Evolutionary conservation across 2,113 vertebrate species (phyloP), one percentile per base, ranked within the genome.

Genomic region (Beaufortia kweichowensis): DNA sequence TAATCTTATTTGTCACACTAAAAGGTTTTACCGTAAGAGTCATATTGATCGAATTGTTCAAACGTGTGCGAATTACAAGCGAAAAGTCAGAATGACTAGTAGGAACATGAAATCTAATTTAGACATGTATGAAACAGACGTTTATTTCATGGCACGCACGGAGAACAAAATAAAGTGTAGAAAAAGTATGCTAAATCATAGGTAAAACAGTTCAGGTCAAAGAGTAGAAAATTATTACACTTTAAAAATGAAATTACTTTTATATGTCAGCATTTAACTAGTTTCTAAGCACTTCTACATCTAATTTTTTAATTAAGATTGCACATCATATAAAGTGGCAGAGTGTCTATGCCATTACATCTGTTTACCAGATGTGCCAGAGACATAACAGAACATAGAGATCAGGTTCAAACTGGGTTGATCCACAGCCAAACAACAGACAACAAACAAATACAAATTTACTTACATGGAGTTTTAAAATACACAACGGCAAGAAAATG

Each of bases 1-100:
- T 71, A 63, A 78, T 70, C 65, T 63, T 28, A 43, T 71, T 60
- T 28, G 43, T 71, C 63, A 48, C 67, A 63, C 71, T 55, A 78
- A 78, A 78, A 72, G 24, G 41, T 53, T 59, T 28, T 19, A 60
- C 50, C 62, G 17, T 64, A 24, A 63, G 69, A 71, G 66, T 39
- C 57, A 75, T 70, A 79, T 75, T 79, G 69, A 79, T 82, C 63
- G 71, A 50, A 60, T 17, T 60, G 65, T 64, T 66, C 50, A 62
- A 17, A 39, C 74, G 57, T 60, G 59, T 28, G 76, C 53, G 43
- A 68, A 35, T 56, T 31, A 59, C 64, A 28, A 39, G 28, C 33
- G 53, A 12, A 70, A 79, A 59, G 72, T 26, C 59, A 75, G 33
- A 59, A n/a, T 53, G 76, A 61, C 21, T 39, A 14, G 14, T 14